phyloP scores from a whole-genome alignment of 2,888 invertebrate genomes.

The Ophion ellenae region DNA sequence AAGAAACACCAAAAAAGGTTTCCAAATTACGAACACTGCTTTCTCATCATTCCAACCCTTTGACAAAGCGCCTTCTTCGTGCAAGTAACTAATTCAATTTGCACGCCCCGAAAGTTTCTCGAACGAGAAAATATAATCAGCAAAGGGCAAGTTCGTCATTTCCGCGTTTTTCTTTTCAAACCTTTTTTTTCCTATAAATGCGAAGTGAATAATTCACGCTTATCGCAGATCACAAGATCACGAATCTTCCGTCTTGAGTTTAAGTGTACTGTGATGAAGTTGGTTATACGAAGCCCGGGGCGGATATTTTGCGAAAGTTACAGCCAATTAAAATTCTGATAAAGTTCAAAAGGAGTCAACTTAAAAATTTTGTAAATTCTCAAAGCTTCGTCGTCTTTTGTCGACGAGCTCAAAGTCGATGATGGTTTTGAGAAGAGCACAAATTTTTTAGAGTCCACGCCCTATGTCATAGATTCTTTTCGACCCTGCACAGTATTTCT shows the following conservation, averaged over 20 bases:
- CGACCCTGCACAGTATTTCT: no score
- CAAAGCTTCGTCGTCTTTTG: no score
- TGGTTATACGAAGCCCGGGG: no score
- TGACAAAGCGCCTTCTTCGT: constrained; percentile 13
- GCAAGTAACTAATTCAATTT: constrained; percentile 18
- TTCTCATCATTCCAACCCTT: constrained; percentile 22
- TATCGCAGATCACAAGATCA: not conserved
- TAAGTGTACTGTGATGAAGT: not conserved
- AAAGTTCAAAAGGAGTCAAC: no score
- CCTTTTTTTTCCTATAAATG: not conserved
- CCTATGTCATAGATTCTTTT: no score
- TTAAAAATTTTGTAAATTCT: no score
- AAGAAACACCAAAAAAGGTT: not conserved
- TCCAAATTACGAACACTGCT: constrained; percentile 21
- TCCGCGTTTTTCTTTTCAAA: not conserved
- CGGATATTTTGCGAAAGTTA: no score
- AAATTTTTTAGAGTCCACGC: no score
- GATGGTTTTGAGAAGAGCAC: no score
- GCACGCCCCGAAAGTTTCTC: not conserved
- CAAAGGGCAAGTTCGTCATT: constrained; percentile 12
- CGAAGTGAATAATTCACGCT: constrained; percentile 11
- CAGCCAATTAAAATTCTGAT: no score
- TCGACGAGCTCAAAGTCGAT: no score
- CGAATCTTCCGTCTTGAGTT: not conserved
- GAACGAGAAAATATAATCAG: constrained; percentile 14